phyloP scores from a whole-genome alignment of 1,140 invertebrate species.

The Caenorhabditis remanei region DNA sequence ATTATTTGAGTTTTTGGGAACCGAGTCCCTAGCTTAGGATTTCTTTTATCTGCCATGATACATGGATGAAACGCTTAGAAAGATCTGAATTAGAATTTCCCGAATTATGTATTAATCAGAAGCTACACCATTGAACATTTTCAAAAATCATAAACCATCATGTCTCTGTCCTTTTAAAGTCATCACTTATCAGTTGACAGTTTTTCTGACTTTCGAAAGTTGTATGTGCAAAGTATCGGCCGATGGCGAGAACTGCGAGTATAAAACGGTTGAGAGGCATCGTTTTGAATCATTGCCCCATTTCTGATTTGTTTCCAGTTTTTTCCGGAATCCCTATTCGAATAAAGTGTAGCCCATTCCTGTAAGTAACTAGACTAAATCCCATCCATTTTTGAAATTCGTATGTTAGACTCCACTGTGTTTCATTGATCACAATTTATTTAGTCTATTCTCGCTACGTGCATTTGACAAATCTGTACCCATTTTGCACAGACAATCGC shows the following conservation, averaged over 20 bases:
- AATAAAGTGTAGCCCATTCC: background rate
- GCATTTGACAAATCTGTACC: constrained; percentile 29
- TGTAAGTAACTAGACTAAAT: background rate
- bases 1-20: background rate
- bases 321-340: background rate
- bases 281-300: background rate
- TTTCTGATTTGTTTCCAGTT: background rate
- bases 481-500: constrained; percentile 27
- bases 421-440: constrained; percentile 6
- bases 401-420: background rate
- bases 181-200: background rate
- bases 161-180: background rate
- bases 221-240: constrained; percentile 21
- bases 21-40: background rate
- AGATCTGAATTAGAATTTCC: too few relatives aligned
- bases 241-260: background rate
- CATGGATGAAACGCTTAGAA: too few relatives aligned
- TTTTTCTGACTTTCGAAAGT: constrained; percentile 27
- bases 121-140: background rate
- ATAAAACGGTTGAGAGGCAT: background rate
- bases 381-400: background rate
- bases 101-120: too few relatives aligned
- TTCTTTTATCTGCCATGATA: too few relatives aligned
- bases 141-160: background rate
- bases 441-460: background rate